A percentile compares a stretch with the other conserved stretches of the same genome.
Evolutionary conservation across 2,888 invertebrate species (phyloP).

Genomic region (Phyllotreta striolata): DNA sequence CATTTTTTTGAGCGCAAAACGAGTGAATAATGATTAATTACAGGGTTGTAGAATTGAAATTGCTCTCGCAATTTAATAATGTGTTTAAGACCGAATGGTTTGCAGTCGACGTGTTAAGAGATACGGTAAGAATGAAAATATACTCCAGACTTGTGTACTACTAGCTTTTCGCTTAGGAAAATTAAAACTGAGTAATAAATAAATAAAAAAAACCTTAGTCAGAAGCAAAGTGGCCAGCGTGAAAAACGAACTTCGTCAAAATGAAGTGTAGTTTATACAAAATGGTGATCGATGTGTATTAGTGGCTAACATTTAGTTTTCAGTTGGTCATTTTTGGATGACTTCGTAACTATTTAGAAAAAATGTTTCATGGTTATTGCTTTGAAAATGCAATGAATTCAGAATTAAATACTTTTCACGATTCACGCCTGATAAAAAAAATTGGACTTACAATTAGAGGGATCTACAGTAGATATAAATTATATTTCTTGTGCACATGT

Average conservation of each 20-base stretch:
- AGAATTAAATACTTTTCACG: conserved; percentile 38
- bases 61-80: conserved; percentile 32
- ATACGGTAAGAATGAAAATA: conserved; percentile 35
- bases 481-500: conserved; percentile 48
- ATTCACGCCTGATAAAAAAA: conserved; percentile 39
- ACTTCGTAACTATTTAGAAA: conserved; percentile 45
- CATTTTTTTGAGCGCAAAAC: no score
- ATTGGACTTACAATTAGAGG: conserved; percentile 36
- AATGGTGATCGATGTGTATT: conserved; percentile 1
- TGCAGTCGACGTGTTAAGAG: conserved; percentile 35
- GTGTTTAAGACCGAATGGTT: conserved; percentile 28
- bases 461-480: conserved; percentile 37
- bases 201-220: conserved; percentile 42
- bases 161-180: conserved; percentile 58
- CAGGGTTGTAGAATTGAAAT: no score
- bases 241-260: conserved; percentile 7
- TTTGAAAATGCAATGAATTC: conserved; percentile 55
- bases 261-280: conserved; percentile 2
- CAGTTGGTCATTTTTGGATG: conserved; percentile 12
- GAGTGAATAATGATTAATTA: no score
- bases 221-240: conserved; percentile 15
- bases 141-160: conserved; percentile 47
- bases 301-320: conserved; percentile 10
- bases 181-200: conserved; percentile 50
- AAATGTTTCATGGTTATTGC: conserved; percentile 53